phyloP scores from a whole-genome alignment of 2,888 invertebrate species.

The Parnassius orleans region DNA sequence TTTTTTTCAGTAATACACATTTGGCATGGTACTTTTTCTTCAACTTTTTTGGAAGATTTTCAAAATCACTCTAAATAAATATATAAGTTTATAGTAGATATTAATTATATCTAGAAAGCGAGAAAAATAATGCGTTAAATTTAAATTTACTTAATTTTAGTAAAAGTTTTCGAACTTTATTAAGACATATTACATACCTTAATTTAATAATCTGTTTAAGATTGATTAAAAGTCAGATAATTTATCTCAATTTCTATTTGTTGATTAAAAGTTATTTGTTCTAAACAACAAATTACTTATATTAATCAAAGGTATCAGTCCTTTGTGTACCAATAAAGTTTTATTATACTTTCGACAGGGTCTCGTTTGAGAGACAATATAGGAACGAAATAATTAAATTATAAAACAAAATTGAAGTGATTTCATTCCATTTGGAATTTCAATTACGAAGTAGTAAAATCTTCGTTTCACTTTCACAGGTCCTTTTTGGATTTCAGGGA shows the following conservation, averaged over 20 bases:
- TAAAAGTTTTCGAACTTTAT: too few species aligned
- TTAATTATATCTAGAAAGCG: too few species aligned
- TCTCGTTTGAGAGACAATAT: conserved; percentile 12
- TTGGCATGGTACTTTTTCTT: too few species aligned
- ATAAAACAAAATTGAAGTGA: conserved; percentile 30
- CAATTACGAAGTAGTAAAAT: conserved; percentile 30
- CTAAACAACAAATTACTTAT: not conserved
- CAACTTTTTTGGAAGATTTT: too few species aligned
- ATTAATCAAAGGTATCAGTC: conserved; percentile 11
- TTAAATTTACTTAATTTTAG: too few species aligned
- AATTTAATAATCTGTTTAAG: not conserved
- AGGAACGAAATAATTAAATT: conserved; percentile 32
- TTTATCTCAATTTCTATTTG: not conserved
- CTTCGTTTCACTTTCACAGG: conserved; percentile 18
- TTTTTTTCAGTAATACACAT: too few species aligned
- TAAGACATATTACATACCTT: too few species aligned
- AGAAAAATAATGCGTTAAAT: too few species aligned
- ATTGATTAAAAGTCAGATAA: not conserved
- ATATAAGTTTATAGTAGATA: too few species aligned
- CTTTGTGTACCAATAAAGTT: conserved; percentile 15
- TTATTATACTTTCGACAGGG: conserved; percentile 4
- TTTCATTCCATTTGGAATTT: conserved; percentile 31
- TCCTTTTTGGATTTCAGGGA: conserved; percentile 25
- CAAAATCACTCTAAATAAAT: too few species aligned
- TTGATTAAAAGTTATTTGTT: too few species aligned